Conservation (phyloP, 35 echinoderm and acorn worm species). For the Apostichopus californicus region DNA sequence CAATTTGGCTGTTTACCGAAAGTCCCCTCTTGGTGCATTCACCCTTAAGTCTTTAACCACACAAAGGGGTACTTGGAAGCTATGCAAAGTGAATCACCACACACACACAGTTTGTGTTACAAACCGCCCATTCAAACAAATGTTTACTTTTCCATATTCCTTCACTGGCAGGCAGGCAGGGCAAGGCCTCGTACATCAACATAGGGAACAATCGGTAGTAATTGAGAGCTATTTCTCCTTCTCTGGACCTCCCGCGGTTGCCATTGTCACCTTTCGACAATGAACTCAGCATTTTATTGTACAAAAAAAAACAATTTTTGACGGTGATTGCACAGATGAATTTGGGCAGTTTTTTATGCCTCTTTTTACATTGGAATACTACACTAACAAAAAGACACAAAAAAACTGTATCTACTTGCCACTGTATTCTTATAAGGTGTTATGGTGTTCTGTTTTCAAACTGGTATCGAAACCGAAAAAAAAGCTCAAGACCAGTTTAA, state of each 20-base stretch:
- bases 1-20: slow-evolving; percentile 37
- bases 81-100: slow-evolving; percentile 39
- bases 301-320: neutral
- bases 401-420: neutral
- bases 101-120: slow-evolving; percentile 48
- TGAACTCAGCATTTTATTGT: neutral
- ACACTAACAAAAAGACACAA: neutral
- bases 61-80: slow-evolving; percentile 35
- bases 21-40: neutral
- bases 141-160: slow-evolving; percentile 51
- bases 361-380: neutral
- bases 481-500: too few relatives aligned
- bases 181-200: slow-evolving; percentile 20
- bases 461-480: neutral
- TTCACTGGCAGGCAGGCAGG: slow-evolving; percentile 6
- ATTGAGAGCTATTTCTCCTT: slow-evolving; percentile 7
- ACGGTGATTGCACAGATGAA: slow-evolving; percentile 2
- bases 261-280: slow-evolving; percentile 18
- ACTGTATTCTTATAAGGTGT: neutral
- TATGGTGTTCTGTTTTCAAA: neutral
- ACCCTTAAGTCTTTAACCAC: slow-evolving; percentile 39
- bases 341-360: neutral
- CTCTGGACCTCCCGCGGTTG: slow-evolving; percentile 15
- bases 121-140: slow-evolving; percentile 31
- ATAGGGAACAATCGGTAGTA: neutral